A percentile compares a stretch with the other conserved stretches of the same genome.
phyloP scores from a whole-genome alignment of 2,888 invertebrate genomes.

The Heliconius aoede region DNA sequence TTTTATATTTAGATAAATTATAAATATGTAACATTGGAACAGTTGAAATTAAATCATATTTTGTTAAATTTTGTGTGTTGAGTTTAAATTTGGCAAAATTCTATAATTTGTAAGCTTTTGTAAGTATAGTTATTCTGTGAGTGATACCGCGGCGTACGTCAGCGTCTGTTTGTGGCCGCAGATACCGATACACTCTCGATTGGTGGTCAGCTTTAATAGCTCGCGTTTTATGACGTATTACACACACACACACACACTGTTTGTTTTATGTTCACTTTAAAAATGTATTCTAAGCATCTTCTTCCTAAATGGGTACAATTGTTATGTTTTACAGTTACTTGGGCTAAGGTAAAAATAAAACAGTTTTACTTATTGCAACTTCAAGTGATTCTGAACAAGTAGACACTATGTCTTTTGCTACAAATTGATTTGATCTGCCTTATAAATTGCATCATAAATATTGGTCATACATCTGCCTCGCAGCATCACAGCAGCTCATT shows the following conservation, averaged over 20 bases:
- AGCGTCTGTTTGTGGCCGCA: no score
- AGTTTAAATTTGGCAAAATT: no score
- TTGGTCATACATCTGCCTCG: background rate
- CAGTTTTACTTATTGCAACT: background rate
- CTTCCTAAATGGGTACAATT: no score
- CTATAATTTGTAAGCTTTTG: background rate
- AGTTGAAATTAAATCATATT: no score
- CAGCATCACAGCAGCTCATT: background rate
- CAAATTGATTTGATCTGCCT: conserved; percentile 15
- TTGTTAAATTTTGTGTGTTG: no score
- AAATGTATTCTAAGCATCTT: background rate
- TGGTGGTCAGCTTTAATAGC: conserved; percentile 18
- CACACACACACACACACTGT: background rate
- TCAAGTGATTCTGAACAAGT: background rate
- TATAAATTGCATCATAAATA: conserved; percentile 15
- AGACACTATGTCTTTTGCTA: background rate
- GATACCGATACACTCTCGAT: background rate
- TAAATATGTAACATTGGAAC: no score
- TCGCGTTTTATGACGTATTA: background rate
- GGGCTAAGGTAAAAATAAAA: no score
- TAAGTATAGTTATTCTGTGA: background rate
- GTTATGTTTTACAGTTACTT: no score
- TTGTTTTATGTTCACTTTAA: background rate
- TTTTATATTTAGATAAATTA: no score
- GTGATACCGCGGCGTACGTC: no score